Evolutionary conservation across 2,888 invertebrate species (phyloP).

Genomic region (Drosophila mayaguana): DNA sequence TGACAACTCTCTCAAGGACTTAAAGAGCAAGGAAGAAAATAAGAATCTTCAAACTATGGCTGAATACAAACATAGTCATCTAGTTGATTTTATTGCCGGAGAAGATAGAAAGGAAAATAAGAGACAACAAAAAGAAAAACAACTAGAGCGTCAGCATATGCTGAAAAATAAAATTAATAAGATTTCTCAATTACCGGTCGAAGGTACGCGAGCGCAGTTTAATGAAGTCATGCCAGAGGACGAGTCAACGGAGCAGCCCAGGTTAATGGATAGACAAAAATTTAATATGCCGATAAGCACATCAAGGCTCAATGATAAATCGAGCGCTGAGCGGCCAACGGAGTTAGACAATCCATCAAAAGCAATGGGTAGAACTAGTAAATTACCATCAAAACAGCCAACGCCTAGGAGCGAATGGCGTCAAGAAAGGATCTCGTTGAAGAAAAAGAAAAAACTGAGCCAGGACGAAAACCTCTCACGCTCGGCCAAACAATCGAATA

Average conservation of each 20-base stretch:
- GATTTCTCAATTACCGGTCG: too few relatives aligned
- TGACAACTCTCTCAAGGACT: neutral
- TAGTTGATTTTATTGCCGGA: neutral
- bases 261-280: neutral
- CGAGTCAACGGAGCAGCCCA: neutral
- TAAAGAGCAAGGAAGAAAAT: neutral
- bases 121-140: neutral
- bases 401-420: neutral
- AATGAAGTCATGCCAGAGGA: too few relatives aligned
- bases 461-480: neutral
- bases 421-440: neutral
- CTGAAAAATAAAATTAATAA: neutral
- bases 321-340: neutral
- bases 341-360: neutral
- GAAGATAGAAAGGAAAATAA: neutral
- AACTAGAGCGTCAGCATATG: neutral
- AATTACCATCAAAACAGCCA: neutral
- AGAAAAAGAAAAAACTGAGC: neutral
- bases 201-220: neutral
- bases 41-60: neutral
- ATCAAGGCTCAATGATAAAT: neutral
- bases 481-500: neutral
- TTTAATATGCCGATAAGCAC: neutral
- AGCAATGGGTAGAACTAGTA: neutral
- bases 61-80: neutral